Evolutionary conservation across 2,113 vertebrate genomes (phyloP), one percentile per base, ranked within the genome.

Genomic region (Dasyornis broadbenti): DNA sequence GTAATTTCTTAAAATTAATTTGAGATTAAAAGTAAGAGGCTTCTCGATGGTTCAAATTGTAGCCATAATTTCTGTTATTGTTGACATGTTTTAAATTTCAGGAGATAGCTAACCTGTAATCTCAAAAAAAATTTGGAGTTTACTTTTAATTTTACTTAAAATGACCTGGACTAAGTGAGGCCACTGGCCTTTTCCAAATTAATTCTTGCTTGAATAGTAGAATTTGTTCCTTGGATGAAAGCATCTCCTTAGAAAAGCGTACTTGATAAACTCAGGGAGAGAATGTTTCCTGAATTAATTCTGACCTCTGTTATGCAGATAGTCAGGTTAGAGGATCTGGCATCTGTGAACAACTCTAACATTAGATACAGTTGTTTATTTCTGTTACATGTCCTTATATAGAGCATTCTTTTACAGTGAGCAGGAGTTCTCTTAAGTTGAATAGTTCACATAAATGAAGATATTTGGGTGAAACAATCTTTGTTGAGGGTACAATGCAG

Each of bases 21-120:
- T 82, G 35, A 63, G 39, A 59, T 86, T 73, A 64, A 68, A 84
- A 84, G 5, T 57, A 57, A 52, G 33, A 91, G 20, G 26, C 59
- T 82, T 50, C 85, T 81, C 0, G 0, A 30, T 57, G 47, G 15
- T 24, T 78, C 4, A 4, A 37, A 40, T 63, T 66, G 13, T 63
- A 69, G 26, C 27, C 73, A 9, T 66, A 20, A 35, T 68, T 22
- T 79, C 31, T 56, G 12, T 53, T 59, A 37, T 13, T 69, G 35
- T 47, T 84, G 53, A 44, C 39, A 11, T 85, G 40, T 44, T 83
- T 91, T 95, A 73, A 69, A 85, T 87, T 76, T 77, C 50, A 77
- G 78, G 53, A 85, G 59, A 31, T 66, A 79, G 15, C 14, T 65
- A 30, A n/a, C 4, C n/a, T 20, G 14, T 49, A 42, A 72, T 57